Percentiles rank a stretch among this genome's conserved stretches.
phyloP scores from a whole-genome alignment of 2,797 vertebrate species.

The Ctenopoma kingsleyae region DNA sequence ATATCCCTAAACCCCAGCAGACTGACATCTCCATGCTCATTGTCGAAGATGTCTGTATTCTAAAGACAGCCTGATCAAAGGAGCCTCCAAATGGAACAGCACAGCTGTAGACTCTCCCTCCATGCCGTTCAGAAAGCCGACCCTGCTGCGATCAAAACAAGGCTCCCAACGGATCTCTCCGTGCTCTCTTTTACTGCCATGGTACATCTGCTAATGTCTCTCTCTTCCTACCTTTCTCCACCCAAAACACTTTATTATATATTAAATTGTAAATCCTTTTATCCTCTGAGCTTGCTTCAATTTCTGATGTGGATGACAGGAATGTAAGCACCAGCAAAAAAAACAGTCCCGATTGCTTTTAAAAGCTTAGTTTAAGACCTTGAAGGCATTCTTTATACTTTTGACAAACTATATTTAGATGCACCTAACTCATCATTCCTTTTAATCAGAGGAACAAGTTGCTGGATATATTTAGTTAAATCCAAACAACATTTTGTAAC shows the following conservation, averaged over 20 bases:
- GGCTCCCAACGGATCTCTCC: conserved; percentile 45
- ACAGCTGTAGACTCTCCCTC: conserved; percentile 53
- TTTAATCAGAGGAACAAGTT: conserved; percentile 13
- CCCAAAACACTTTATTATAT: conserved; percentile 47
- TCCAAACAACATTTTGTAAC: neutral
- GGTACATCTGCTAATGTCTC: conserved; percentile 43
- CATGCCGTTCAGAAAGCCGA: conserved; percentile 41
- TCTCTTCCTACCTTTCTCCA: conserved; percentile 15
- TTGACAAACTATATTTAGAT: conserved; percentile 37
- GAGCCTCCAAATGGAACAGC: conserved; percentile 42
- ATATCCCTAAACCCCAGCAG: conserved; percentile 48
- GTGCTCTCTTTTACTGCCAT: conserved; percentile 22
- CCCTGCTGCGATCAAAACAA: conserved; percentile 63
- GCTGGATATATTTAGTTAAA: conserved; percentile 19
- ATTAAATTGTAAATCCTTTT: conserved; percentile 36
- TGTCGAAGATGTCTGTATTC: conserved; percentile 53
- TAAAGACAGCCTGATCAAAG: conserved; percentile 67
- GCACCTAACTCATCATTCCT: neutral
- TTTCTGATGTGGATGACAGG: conserved; percentile 26
- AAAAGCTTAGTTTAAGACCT: conserved; percentile 34
- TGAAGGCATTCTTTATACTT: conserved; percentile 23
- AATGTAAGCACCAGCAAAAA: conserved; percentile 31
- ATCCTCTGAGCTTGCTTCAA: conserved; percentile 28
- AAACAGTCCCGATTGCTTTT: conserved; percentile 31
- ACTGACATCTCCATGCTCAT: conserved; percentile 51